Percentiles rank a stretch among this genome's conserved stretches.
These are phyloP conservation scores for Noctua fimbriata DNA, from an alignment of 2,888 invertebrate genomes.

Conservation along the genomic window DNA sequence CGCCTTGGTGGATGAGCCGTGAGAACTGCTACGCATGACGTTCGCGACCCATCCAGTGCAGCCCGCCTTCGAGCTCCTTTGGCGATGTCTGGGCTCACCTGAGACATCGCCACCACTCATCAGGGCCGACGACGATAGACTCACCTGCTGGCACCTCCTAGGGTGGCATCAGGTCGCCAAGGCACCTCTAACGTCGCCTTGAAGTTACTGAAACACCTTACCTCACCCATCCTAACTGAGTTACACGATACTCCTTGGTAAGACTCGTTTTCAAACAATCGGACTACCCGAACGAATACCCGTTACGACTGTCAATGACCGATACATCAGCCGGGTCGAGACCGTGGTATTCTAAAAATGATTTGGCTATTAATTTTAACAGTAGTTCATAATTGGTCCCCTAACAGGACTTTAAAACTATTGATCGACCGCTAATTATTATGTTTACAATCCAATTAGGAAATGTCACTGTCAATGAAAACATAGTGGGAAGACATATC, in stretches of 20 bases:
- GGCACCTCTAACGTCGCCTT: no score
- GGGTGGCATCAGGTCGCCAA: no score
- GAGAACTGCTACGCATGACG: not conserved
- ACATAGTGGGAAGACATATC: constrained; percentile 71
- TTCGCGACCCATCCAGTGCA: not conserved
- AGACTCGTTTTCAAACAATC: not conserved
- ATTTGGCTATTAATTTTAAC: constrained; percentile 39
- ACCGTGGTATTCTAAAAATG: constrained; percentile 45
- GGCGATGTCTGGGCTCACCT: no score
- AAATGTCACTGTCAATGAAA: constrained; percentile 81
- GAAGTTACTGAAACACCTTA: not conserved
- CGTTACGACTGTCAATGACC: not conserved
- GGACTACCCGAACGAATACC: not conserved
- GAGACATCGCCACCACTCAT: no score
- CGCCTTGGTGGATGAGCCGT: not conserved
- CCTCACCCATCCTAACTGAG: no score
- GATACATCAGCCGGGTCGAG: not conserved
- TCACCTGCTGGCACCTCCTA: no score
- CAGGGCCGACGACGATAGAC: no score
- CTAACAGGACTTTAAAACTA: constrained; percentile 67
- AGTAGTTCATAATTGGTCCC: constrained; percentile 58
- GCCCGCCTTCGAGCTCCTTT: no score
- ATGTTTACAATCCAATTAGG: constrained; percentile 84
- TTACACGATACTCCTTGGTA: not conserved
- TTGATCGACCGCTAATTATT: constrained; percentile 76